Evolutionary conservation across 2,797 vertebrate genomes (phyloP).

Genomic region (Allobates femoralis): DNA sequence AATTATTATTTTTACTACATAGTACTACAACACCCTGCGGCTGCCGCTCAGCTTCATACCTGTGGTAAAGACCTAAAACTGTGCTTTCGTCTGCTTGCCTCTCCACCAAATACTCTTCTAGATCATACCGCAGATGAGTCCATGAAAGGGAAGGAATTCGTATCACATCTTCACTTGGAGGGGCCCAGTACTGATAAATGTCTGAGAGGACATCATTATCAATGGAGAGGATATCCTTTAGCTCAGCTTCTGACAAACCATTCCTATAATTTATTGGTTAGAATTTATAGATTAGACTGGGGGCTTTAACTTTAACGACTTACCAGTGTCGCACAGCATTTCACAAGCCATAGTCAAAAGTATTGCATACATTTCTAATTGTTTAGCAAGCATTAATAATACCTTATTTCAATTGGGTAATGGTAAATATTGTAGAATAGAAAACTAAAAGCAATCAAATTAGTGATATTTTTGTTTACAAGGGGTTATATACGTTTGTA

Average conservation of each 20-base stretch:
- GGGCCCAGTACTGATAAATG: constrained; percentile 77
- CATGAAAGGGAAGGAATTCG: constrained; percentile 81
- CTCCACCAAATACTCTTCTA: constrained; percentile 76
- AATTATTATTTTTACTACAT: neutral
- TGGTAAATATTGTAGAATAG: no score
- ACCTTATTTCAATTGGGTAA: neutral
- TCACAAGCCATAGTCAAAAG: neutral
- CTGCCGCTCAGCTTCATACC: constrained; percentile 67
- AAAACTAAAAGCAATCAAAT: no score
- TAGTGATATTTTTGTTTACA: no score
- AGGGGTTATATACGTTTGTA: no score
- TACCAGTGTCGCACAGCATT: neutral
- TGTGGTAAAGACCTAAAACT: constrained; percentile 73
- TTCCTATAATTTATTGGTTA: constrained; percentile 72
- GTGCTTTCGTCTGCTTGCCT: constrained; percentile 72
- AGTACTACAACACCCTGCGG: neutral
- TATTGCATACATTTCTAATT: neutral
- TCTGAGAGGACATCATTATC: constrained; percentile 82
- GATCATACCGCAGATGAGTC: constrained; percentile 77
- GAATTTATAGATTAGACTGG: neutral
- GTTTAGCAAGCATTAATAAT: neutral
- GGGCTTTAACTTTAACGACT: no score
- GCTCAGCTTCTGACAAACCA: constrained; percentile 82
- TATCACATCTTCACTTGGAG: constrained; percentile 76
- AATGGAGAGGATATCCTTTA: constrained; percentile 84